A percentile compares a stretch with the other conserved stretches of the same genome.
Conservation (phyloP, 2,797 vertebrate species). For the Liparis tanakae region DNA sequence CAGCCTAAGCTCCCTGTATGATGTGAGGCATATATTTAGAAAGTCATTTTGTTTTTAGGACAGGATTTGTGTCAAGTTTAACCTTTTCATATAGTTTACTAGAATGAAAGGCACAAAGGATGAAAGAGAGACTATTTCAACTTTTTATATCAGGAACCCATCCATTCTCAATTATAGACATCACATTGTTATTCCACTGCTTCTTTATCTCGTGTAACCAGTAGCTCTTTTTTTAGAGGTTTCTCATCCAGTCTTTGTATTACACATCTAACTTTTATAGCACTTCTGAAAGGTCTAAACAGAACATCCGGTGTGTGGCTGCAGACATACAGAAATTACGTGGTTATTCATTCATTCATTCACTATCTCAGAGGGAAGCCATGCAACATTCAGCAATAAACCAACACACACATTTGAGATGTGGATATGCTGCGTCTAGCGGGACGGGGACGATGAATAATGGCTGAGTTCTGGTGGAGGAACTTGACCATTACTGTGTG, state of each 20-base stretch:
- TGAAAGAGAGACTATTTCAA: slow-evolving; percentile 4
- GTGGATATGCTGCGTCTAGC: slow-evolving; percentile 20
- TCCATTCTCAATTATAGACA: neutral
- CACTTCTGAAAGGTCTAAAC: slow-evolving; percentile 7
- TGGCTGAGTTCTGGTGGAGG: slow-evolving; percentile 29
- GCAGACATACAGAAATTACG: neutral
- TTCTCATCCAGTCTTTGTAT: neutral
- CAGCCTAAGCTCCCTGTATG: slow-evolving; percentile 11
- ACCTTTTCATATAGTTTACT: slow-evolving; percentile 1
- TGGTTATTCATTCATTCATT: slow-evolving; percentile 14
- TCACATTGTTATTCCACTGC: neutral
- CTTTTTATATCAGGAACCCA: neutral
- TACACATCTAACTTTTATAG: neutral
- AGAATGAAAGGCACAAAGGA: slow-evolving; percentile 6
- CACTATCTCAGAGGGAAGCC: neutral
- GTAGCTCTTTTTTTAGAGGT: neutral
- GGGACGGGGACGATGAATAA: slow-evolving; percentile 35
- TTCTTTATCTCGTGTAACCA: slow-evolving; percentile 5
- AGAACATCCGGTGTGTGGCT: neutral
- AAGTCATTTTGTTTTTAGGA: slow-evolving; percentile 4
- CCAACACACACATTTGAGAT: slow-evolving; percentile 20
- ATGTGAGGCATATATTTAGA: slow-evolving; percentile 12
- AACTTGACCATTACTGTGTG: slow-evolving; percentile 37
- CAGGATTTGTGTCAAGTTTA: slow-evolving; percentile 13
- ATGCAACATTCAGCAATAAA: slow-evolving; percentile 30